These are phyloP conservation scores for Hycleus phaleratus DNA, from an alignment of 1,140 invertebrate species.

Conservation along the genomic window DNA sequence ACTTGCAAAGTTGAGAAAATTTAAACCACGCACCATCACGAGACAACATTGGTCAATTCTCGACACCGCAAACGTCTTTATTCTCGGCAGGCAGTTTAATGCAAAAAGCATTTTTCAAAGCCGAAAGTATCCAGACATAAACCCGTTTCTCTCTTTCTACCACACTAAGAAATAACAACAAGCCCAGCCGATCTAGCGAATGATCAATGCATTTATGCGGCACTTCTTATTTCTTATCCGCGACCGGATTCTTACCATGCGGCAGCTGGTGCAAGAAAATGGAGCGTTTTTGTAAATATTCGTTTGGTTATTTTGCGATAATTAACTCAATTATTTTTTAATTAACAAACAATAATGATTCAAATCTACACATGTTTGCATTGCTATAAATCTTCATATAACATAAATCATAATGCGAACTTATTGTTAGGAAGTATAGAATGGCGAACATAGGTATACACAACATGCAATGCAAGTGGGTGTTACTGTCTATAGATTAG, in stretches of 20 bases:
- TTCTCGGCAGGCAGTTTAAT: slow-evolving; percentile 28
- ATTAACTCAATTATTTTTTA: neutral
- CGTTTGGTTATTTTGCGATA: neutral
- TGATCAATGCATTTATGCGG: slow-evolving; percentile 36
- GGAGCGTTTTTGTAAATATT: neutral
- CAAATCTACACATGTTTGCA: no score
- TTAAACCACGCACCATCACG: slow-evolving; percentile 22
- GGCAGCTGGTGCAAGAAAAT: neutral
- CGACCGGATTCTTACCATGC: slow-evolving; percentile 22
- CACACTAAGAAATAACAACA: slow-evolving; percentile 2
- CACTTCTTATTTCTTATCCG: slow-evolving; percentile 31
- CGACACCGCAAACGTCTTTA: slow-evolving; percentile 30
- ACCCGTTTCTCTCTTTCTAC: slow-evolving; percentile 26
- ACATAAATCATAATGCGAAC: no score
- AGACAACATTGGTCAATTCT: slow-evolving; percentile 25
- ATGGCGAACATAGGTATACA: no score
- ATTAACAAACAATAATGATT: neutral
- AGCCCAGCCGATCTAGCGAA: slow-evolving; percentile 20
- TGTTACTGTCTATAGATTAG: no score
- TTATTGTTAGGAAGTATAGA: no score
- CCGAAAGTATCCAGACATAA: slow-evolving; percentile 32
- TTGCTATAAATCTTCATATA: no score
- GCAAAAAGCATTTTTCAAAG: slow-evolving; percentile 28
- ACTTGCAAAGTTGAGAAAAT: slow-evolving; percentile 25
- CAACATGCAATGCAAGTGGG: no score